Evolutionary conservation across 2,113 vertebrate genomes (phyloP), one percentile per base, ranked within the genome.

Genomic region (Cyrtonyx montezumae): DNA sequence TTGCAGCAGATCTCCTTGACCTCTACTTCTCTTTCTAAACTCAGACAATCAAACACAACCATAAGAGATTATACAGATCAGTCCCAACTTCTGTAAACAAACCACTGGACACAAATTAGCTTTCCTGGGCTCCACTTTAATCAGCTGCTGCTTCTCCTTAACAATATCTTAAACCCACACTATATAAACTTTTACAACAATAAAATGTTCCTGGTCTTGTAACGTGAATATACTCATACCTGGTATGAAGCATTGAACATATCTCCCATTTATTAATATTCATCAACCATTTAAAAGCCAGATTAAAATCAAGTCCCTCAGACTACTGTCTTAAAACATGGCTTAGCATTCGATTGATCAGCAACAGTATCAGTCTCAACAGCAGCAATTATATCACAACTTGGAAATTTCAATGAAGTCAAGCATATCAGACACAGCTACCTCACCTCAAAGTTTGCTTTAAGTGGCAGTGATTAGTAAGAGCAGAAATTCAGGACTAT

Each of bases 31-130:
- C 2, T 13, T 79, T 82, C 62, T 30, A 23, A 69, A 56, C 56
- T 69, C 62, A 25, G 40, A 45, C 12, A 81, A 49, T 6, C 19
- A 36, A 25, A 12, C 5, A 30, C 4, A 28, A 81, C 34, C 3
- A 78, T 21, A 3, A 45, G 34, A 61, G 49, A 6, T 1, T 0
- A 11, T 3, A 37, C 1, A 2, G 21, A 61, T 43, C 1, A 16
- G 6, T 63, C 16, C 12, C n/a, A 59, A 34, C 13, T 16, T 43
- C 84, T 80, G 25, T 59, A 75, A 59, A 76, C 4, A 12, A 10
- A 37, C 7, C 37, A 37, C 37, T 37, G 37, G 37, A 37, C 37
- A 37, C 37, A 37, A 37, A 26, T 19, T 25, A 46, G 20, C 8
- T 58, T 8, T 22, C 36, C 77, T 13, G 13, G 18, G 13, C 17